Conservation (phyloP, 2,113 vertebrate genomes). For the Sardina pilchardus region DNA sequence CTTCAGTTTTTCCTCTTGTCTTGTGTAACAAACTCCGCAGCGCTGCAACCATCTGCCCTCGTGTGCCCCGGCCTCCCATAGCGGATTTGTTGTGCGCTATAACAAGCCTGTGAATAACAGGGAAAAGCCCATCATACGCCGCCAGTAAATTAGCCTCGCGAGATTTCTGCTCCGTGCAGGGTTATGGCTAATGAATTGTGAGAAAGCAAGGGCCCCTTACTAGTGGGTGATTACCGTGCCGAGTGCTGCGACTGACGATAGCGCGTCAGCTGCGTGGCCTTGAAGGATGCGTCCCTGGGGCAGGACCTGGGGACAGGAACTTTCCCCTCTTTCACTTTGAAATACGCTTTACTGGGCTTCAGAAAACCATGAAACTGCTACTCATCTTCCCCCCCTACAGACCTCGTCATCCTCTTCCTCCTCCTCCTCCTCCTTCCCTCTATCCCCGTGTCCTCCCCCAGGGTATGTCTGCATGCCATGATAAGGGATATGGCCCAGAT, state of each 20-base stretch:
- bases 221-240: conserved; percentile 25
- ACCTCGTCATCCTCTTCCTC: background rate
- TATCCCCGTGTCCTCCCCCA: background rate
- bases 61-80: conserved; percentile 24
- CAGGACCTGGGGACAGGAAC: background rate
- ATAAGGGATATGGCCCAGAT: background rate
- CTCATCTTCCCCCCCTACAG: background rate
- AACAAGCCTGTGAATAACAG: conserved; percentile 30
- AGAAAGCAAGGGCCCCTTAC: conserved; percentile 14
- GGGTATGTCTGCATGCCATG: background rate
- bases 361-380: background rate
- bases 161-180: conserved; percentile 10
- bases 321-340: conserved; percentile 1
- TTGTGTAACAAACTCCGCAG: background rate
- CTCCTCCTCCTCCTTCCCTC: background rate
- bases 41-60: background rate
- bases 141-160: conserved; percentile 39
- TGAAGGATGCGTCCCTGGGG: background rate
- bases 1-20: background rate
- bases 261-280: conserved; percentile 15
- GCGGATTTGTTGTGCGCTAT: conserved; percentile 21
- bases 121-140: conserved; percentile 34
- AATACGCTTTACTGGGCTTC: background rate
- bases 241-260: conserved; percentile 26
- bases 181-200: conserved; percentile 44